Evolutionary conservation across 2,888 invertebrate species (phyloP).

Genomic region (Neocrepidodera transversa): DNA sequence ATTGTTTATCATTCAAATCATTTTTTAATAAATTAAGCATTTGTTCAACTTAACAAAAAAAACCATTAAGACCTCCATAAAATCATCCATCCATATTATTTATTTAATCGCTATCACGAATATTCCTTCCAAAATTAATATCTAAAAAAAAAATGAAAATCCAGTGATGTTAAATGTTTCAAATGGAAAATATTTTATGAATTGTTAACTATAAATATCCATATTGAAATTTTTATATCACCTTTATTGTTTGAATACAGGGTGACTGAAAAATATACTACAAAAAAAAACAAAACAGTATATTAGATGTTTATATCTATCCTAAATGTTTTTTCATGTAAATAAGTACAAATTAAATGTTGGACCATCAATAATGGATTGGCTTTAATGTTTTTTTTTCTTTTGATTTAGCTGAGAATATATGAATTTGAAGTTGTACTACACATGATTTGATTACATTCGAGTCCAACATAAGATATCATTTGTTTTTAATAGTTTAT

Average conservation of each 20-base stretch:
- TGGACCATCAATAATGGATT: constrained; percentile 40
- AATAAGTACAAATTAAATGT: constrained; percentile 41
- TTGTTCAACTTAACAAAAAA: constrained; percentile 1
- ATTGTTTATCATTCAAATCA: too few relatives aligned
- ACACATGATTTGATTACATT: neutral
- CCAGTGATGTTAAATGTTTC: constrained; percentile 32
- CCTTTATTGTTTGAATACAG: constrained; percentile 30
- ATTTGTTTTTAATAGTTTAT: neutral
- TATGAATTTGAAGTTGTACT: constrained; percentile 4
- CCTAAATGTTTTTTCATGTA: constrained; percentile 42
- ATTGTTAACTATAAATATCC: constrained; percentile 26
- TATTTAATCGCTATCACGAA: constrained; percentile 39
- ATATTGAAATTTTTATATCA: constrained; percentile 32
- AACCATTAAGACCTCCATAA: constrained; percentile 11
- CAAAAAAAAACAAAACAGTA: constrained; percentile 35
- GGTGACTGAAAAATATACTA: constrained; percentile 42
- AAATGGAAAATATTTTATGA: constrained; percentile 29
- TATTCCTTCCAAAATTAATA: constrained; percentile 38
- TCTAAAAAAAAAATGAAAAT: constrained; percentile 13
- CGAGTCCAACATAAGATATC: too few relatives aligned
- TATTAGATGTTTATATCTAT: constrained; percentile 41
- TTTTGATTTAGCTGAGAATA: constrained; percentile 1
- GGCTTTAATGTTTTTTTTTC: constrained; percentile 11
- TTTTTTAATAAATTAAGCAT: neutral
- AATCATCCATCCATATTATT: constrained; percentile 36